phyloP scores from a whole-genome alignment of 2,113 vertebrate species.

The Athene noctua region DNA sequence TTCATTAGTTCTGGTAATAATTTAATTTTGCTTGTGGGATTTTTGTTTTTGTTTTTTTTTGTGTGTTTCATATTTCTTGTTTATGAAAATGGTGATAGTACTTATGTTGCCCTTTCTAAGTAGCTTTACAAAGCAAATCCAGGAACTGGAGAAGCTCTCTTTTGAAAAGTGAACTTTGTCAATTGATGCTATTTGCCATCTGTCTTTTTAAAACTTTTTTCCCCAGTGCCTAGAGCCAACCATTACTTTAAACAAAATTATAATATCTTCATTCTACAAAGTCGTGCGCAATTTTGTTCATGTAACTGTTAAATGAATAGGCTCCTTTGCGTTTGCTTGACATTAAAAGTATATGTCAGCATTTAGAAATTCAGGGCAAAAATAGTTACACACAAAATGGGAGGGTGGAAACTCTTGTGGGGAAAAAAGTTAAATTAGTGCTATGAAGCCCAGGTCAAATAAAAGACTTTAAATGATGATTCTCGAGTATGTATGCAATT shows the following conservation, averaged over 20 bases:
- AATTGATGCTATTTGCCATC: not conserved
- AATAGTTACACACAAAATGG: not conserved
- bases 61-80: not conserved
- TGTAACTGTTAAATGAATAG: not conserved
- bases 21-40: not conserved
- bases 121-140: not conserved
- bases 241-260: not conserved
- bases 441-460: not conserved
- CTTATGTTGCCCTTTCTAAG: not conserved
- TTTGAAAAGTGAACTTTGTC: not conserved
- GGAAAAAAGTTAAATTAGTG: not conserved
- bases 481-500: accelerated
- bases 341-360: not conserved
- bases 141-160: not conserved
- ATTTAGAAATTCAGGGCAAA: not conserved
- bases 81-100: not conserved
- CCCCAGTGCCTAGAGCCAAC: not conserved
- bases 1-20: not conserved
- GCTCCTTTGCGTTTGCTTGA: not conserved
- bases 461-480: not conserved
- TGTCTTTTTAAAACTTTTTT: not conserved
- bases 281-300: accelerated
- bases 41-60: not conserved
- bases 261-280: not conserved
- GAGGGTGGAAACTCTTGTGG: not conserved